A percentile compares a stretch with the other conserved stretches of the same genome.
phyloP scores from a whole-genome alignment of 2,888 invertebrate species.

The Trimorus sp. region DNA sequence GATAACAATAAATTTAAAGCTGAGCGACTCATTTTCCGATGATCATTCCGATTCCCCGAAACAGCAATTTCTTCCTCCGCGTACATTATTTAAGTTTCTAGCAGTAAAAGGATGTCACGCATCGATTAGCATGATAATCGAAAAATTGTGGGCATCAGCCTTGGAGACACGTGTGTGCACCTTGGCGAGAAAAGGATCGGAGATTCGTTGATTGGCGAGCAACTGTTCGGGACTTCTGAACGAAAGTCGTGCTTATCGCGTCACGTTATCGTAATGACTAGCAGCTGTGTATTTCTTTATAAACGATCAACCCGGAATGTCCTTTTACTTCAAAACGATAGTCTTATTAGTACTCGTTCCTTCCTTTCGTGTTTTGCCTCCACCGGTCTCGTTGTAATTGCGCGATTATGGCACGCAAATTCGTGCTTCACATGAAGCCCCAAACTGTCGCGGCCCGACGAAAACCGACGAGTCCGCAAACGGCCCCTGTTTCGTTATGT shows the following conservation, averaged over 20 bases:
- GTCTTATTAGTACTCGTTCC: constrained; percentile 42
- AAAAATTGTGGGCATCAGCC: constrained; percentile 48
- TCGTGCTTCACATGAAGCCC: constrained; percentile 19
- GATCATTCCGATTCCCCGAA: constrained; percentile 34
- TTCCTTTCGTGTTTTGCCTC: constrained; percentile 23
- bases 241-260: constrained; percentile 51
- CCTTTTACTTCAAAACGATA: constrained; percentile 39
- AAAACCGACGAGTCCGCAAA: too few relatives aligned
- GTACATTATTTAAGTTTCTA: constrained; percentile 40
- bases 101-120: constrained; percentile 50
- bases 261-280: constrained; percentile 52
- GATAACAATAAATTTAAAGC: constrained; percentile 50
- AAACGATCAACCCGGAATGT: constrained; percentile 46
- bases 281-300: constrained; percentile 49
- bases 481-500: too few relatives aligned
- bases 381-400: constrained; percentile 14
- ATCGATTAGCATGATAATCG: constrained; percentile 59
- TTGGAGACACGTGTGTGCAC: constrained; percentile 54
- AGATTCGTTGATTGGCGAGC: constrained; percentile 58
- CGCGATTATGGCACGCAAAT: constrained; percentile 16
- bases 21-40: constrained; percentile 15
- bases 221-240: constrained; percentile 48
- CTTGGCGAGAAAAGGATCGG: constrained; percentile 57
- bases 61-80: constrained; percentile 35
- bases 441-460: background rate